phyloP scores from a whole-genome alignment of 1,140 invertebrate genomes.

The Ceratitis capitata region DNA sequence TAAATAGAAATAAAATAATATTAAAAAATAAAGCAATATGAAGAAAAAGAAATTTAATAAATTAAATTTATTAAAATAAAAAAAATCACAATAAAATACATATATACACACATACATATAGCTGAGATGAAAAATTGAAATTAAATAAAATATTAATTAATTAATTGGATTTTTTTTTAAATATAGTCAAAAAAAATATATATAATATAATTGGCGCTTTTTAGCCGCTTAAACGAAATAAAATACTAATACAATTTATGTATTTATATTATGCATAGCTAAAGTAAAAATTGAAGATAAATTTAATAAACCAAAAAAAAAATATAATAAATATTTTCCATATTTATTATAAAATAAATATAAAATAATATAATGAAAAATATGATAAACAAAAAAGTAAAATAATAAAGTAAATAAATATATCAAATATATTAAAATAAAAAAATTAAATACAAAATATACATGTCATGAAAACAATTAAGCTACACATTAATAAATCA shows the following conservation, averaged over 20 bases:
- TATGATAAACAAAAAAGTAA: neutral
- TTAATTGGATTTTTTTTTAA: no score
- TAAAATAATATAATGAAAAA: neutral
- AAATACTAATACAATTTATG: neutral
- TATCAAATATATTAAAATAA: conserved; percentile 1
- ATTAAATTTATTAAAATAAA: conserved; percentile 1
- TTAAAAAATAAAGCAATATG: neutral
- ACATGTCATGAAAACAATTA: no score
- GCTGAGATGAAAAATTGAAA: no score
- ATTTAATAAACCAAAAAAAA: no score
- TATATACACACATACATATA: no score
- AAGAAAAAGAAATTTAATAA: conserved; percentile 4
- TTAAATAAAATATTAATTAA: no score
- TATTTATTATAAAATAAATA: neutral
- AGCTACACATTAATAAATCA: neutral
- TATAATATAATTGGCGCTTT: no score
- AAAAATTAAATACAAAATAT: neutral
- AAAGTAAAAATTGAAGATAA: no score
- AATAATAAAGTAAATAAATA: neutral
- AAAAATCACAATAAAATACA: no score
- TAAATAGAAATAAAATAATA: neutral
- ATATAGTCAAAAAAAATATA: no score
- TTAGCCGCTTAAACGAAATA: no score
- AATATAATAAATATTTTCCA: neutral
- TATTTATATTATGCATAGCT: neutral